These are phyloP conservation scores for Matsumurasca onukii DNA, from an alignment of 1,140 invertebrate genomes.

Conservation along the genomic window DNA sequence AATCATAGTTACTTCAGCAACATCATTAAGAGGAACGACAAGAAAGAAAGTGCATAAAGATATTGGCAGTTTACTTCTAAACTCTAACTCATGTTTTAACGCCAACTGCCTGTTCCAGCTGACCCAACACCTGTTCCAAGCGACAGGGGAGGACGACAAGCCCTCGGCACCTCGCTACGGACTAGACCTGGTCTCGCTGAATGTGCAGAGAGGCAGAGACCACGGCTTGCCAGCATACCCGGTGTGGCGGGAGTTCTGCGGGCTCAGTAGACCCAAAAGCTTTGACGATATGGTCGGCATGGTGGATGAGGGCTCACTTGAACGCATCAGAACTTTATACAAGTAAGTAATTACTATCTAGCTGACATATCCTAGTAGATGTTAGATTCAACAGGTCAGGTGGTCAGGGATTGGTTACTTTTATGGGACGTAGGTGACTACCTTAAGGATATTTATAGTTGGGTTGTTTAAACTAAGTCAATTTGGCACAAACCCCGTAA, in stretches of 20 bases:
- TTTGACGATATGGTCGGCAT: slow-evolving; percentile 73
- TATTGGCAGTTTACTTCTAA: no score
- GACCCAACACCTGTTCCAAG: slow-evolving; percentile 74
- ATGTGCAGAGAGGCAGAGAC: slow-evolving; percentile 86
- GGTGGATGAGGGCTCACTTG: slow-evolving; percentile 61
- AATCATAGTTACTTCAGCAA: no score
- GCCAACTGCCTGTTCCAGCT: slow-evolving; percentile 49
- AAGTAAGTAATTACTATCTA: slow-evolving; percentile 53
- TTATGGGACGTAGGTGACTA: no score
- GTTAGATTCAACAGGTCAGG: no score
- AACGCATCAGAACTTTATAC: slow-evolving; percentile 64
- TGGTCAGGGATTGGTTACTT: no score
- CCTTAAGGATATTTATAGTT: no score
- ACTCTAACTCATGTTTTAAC: no score
- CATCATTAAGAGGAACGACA: no score
- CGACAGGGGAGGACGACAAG: slow-evolving; percentile 40
- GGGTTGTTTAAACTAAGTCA: no score
- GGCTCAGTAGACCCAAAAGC: slow-evolving; percentile 60
- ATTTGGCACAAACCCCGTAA: no score
- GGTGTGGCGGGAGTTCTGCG: slow-evolving; percentile 72
- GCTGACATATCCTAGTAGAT: no score
- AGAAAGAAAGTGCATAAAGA: no score
- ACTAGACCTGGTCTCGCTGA: slow-evolving; percentile 81
- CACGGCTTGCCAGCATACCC: slow-evolving; percentile 83
- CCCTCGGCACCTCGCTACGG: slow-evolving; percentile 56